Conservation (phyloP, 2,797 vertebrate species). For the Gymnothorax reevesii region DNA sequence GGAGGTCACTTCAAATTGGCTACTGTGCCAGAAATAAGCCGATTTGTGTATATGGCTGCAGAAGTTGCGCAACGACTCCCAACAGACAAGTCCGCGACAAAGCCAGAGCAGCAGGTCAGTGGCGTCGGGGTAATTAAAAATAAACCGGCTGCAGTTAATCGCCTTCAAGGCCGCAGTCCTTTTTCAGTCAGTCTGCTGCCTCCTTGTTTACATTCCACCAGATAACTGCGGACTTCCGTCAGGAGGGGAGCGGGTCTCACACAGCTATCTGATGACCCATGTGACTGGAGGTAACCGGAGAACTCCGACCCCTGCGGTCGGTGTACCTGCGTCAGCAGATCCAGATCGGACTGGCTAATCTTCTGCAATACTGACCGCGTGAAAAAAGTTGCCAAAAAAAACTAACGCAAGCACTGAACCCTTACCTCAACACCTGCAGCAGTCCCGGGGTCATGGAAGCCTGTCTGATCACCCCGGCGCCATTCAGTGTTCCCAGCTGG, state of each 20-base stretch:
- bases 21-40: background rate
- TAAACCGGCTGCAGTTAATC: background rate
- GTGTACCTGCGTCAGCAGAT: background rate
- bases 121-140: background rate
- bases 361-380: background rate
- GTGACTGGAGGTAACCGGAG: background rate
- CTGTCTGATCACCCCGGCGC: slow-evolving; percentile 86
- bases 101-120: background rate
- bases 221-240: background rate
- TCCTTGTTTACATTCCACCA: background rate
- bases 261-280: background rate
- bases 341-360: background rate
- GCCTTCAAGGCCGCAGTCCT: background rate
- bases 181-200: background rate
- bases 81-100: background rate
- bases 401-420: background rate
- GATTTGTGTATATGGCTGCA: background rate
- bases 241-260: background rate
- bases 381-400: background rate
- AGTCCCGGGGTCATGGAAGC: slow-evolving; percentile 83
- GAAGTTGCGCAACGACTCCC: background rate
- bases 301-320: background rate
- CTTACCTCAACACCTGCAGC: slow-evolving; percentile 90
- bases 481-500: slow-evolving; percentile 87
- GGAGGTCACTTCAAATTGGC: background rate